These are phyloP conservation scores for Labeo rohita DNA, from an alignment of 2,113 vertebrate species.

Conservation along the genomic window DNA sequence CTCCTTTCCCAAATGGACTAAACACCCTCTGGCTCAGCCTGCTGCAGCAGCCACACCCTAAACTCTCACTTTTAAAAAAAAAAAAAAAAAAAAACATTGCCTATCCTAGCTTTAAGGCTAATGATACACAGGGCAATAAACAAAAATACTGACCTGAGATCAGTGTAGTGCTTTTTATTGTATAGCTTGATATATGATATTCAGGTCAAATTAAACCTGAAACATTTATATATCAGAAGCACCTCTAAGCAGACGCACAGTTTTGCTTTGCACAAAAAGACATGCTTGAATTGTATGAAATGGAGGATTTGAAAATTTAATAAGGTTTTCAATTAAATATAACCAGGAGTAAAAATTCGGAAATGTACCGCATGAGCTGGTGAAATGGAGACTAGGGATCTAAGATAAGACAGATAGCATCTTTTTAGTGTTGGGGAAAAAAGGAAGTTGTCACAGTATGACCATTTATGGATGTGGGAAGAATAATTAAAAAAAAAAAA, in stretches of 20 bases:
- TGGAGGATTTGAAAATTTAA: constrained; percentile 60
- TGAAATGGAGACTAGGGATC: background rate
- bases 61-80: too few species aligned
- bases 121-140: background rate
- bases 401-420: constrained; percentile 25
- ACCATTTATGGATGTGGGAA: background rate
- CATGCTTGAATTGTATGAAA: constrained; percentile 54
- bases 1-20: too few species aligned
- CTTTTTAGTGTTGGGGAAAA: background rate
- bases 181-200: background rate
- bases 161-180: background rate
- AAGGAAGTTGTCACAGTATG: background rate
- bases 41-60: too few species aligned
- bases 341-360: constrained; percentile 31
- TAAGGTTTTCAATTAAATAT: constrained; percentile 59
- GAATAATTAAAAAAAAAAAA: background rate
- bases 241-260: background rate
- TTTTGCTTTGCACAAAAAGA: constrained; percentile 42
- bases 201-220: background rate
- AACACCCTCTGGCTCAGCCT: too few species aligned
- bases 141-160: background rate
- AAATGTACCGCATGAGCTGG: constrained; percentile 32
- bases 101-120: too few species aligned
- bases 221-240: background rate
- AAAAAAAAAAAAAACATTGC: too few species aligned